These are phyloP conservation scores for Invenusta paracnida DNA, from an alignment of 2,888 invertebrate genomes.

Conservation along the genomic window DNA sequence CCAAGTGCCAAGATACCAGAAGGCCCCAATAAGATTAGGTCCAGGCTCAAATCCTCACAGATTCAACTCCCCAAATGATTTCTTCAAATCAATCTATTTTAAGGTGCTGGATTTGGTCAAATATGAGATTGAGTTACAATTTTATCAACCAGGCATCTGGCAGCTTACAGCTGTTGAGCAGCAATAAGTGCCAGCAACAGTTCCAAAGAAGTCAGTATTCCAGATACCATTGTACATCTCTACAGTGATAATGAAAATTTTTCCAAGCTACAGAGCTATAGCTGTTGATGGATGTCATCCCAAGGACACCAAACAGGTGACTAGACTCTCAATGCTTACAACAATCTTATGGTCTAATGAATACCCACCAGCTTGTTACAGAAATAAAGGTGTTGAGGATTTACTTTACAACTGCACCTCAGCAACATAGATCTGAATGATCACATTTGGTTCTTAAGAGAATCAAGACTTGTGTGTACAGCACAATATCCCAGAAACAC, in stretches of 20 bases:
- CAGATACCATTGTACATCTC: not conserved
- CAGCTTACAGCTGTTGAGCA: not conserved
- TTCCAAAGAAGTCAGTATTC: too few species aligned
- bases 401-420: not conserved
- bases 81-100: not conserved
- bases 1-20: not conserved
- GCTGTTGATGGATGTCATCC: not conserved
- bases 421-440: not conserved
- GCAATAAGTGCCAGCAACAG: too few species aligned
- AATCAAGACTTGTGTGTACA: not conserved
- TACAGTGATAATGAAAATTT: too few species aligned
- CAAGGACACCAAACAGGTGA: not conserved
- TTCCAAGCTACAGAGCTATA: too few species aligned
- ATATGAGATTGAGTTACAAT: not conserved
- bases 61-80: not conserved
- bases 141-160: not conserved
- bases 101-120: not conserved
- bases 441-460: not conserved
- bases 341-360: not conserved
- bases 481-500: not conserved
- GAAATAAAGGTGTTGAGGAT: not conserved
- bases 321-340: not conserved
- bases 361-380: not conserved
- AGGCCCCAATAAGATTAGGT: not conserved
- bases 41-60: not conserved